Evolutionary conservation across 1,140 invertebrate species (phyloP), one percentile per base, ranked within the genome.

Genomic region (Microvelia longipes): DNA sequence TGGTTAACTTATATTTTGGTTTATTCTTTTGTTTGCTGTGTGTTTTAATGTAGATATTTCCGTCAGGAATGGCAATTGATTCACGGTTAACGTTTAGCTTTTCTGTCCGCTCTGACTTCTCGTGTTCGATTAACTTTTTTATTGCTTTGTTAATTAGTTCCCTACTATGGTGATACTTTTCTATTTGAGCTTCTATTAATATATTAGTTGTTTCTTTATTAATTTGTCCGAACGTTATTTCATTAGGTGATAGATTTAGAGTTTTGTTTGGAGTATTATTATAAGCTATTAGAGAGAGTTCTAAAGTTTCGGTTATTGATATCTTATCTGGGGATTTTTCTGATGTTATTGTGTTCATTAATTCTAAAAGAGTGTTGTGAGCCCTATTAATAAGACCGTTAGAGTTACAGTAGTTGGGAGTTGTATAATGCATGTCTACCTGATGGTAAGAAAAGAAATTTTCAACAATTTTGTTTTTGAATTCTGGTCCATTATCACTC

Each of bases 331-430:
- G 62, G 24, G 62, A 64, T 27, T 26, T 66, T 29, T 66, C 11
- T 2, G 28, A 30, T 14, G 25, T 68, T 30, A 68, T 68, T n/a
- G 35, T 68, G 24, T 68, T 35, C 67, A 68, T 68, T 30, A 68
- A 30, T 50, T 68, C 67, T 5, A 50, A 24, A 30, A 68, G 29
- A 15, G 67, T 68, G 28, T 26, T n/a, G 24, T 68, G 67, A 24
- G 67, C 67, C 35, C 67, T 2, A 26, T 68, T 68, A 24, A 68
- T 68, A 2, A 68, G 19, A 2, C 28, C 67, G 28, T 68, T 68
- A 30, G 28, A n/a, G 24, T 68, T 68, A 2, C 2, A 35, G 29
- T 68, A 24, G 11, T 68, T n/a, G 15, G 28, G 28, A 1, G 67
- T 29, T 11, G 67, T 68, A 25, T 28, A 30, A 35, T 66, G 66